These are phyloP conservation scores for Pavo muticus DNA, from an alignment of 2,113 vertebrate species.

Conservation along the genomic window DNA sequence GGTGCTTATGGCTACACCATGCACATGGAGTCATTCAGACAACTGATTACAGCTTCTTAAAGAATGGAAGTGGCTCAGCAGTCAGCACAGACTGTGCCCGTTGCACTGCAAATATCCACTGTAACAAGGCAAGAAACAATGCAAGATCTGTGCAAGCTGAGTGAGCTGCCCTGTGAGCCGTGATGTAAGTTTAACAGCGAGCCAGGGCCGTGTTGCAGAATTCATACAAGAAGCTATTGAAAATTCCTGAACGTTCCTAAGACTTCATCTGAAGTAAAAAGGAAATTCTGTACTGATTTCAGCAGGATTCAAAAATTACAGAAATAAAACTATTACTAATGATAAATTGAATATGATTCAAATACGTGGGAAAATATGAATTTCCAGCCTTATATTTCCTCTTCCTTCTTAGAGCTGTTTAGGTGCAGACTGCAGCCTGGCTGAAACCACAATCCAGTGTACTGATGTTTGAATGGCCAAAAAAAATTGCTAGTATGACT, in stretches of 20 bases:
- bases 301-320: neutral
- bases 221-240: neutral
- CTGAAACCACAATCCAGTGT: neutral
- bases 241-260: neutral
- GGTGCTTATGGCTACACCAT: neutral
- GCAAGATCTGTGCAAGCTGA: neutral
- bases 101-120: neutral
- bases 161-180: neutral
- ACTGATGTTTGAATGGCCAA: neutral
- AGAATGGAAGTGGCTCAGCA: neutral
- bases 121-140: neutral
- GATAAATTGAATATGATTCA: neutral
- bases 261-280: neutral
- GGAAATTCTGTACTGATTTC: neutral
- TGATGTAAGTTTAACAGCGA: neutral
- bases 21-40: neutral
- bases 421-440: neutral
- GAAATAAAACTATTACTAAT: neutral
- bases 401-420: neutral
- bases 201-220: rapidly evolving
- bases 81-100: neutral
- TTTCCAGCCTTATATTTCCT: neutral
- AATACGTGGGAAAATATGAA: neutral
- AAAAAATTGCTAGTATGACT: neutral
- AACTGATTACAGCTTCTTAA: neutral